Evolutionary conservation across 1,140 invertebrate species (phyloP), one percentile per base, ranked within the genome.

Genomic region (Coelopa frigida): DNA sequence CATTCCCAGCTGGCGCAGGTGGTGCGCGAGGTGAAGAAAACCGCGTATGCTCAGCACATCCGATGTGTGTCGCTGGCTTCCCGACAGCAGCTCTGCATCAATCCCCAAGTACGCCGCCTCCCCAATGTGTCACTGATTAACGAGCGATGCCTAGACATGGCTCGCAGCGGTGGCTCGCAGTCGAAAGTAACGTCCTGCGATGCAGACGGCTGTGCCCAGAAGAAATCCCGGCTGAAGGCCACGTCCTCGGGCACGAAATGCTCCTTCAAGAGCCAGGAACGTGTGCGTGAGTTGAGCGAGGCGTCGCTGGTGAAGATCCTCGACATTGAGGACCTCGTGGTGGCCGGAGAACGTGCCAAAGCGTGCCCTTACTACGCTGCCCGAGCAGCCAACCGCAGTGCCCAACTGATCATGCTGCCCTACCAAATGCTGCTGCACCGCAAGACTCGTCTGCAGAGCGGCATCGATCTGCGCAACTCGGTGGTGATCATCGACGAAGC

Each of bases 1-100:
- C 94, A 99, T 73, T 97, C 94, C 7, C 95, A 99, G 67, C 70
- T 99, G 20, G 80, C 87, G 3, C 95, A 99, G 69, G 94, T 98
- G 76, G 80, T 97, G 21, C 77, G 81, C 41, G 95, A 98, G 77
- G 75, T 99, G 0, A 82, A 87, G 51, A 84, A 83, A 59, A 96
- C 89, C 54, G 76, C 80, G 6, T 95, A 86, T 72, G 75, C 73
- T 22, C 70, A 83, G 29, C 70, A 81, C 50, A 73, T 86, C 15
- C 78, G 87, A 49, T 78, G 93, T n/a, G 77, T 90, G 1, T 82
- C 89, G 14, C 72, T 98, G 46, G 90, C 87, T n/a, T 98, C 94
- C 2, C 76, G 95, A 49, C 84, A 89, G 70, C 92, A 87, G 69
- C 83, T 92, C 53, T 98, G 94, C 70, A 84, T 97, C 33, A 97